Evolutionary conservation across 2,113 vertebrate species (phyloP), one percentile per base, ranked within the genome.

Genomic region (Aramus guarauna): DNA sequence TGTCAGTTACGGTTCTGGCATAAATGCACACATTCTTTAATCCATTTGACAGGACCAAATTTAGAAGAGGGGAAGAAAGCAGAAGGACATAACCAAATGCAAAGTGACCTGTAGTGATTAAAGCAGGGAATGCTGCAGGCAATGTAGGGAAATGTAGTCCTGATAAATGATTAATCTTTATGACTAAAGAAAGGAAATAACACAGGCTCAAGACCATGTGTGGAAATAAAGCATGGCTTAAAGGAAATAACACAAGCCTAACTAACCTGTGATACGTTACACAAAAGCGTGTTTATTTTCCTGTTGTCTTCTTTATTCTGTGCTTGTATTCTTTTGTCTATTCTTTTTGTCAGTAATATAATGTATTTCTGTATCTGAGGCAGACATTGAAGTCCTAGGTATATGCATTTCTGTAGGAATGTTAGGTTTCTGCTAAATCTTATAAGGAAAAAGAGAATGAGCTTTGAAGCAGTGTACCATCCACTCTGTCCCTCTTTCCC

Each of bases 91-190:
- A 75, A 60, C 71, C 48, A 88, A 85, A 62, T 86, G 59, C 72
- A 88, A 48, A 78, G 75, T 91, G 85, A 92, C 68, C 82, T 84
- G 59, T 55, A 74, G 78, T 6, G 3, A 84, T 93, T 77, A 93
- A 88, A 86, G 67, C 50, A 30, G 58, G 50, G 67, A 34, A 43
- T 90, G 96, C 96, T 93, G 88, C 79, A 93, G 95, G 92, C 94
- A 94, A 67, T 4, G 8, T 22, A 74, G 55, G 55, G 43, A 84
- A 90, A 68, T 80, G 59, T 56, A 80, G 90, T 93, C 68, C 52
- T 92, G 72, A 80, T 97, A 83, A 90, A 95, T 92, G 30, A 84
- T 95, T 86, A 45, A 94, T 89, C 76, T 92, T 64, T n/a, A 55
- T 59, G 52, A 71, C 72, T 80, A 67, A 26, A 64, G 75, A 77